A percentile compares a stretch with the other conserved stretches of the same genome.
Conservation (phyloP, 2,888 invertebrate genomes). For the Dermolepida albohirtum region DNA sequence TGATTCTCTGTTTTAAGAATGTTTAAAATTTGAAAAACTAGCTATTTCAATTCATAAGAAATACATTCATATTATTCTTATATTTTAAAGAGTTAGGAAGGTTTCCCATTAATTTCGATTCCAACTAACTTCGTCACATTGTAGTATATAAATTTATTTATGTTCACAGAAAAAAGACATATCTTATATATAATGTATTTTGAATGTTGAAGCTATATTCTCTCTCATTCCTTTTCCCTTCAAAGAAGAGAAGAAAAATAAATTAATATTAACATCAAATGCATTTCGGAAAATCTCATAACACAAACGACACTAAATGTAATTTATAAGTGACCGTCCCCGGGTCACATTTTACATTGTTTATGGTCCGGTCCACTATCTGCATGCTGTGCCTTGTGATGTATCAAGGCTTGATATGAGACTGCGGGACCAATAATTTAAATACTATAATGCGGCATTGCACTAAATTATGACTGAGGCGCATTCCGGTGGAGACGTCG, state of each 20-base stretch:
- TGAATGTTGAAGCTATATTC: not conserved
- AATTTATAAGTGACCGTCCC: constrained; percentile 48
- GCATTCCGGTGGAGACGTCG: constrained; percentile 42
- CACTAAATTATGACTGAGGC: constrained; percentile 50
- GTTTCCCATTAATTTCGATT: constrained; percentile 5
- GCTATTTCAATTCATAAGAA: too few relatives aligned
- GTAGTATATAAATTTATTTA: constrained; percentile 25
- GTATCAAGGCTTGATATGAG: constrained; percentile 53
- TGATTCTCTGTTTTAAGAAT: too few relatives aligned
- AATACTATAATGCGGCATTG: constrained; percentile 52
- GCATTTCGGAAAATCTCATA: constrained; percentile 44
- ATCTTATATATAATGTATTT: constrained; percentile 9
- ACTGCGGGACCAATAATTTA: constrained; percentile 53
- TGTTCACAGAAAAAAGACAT: constrained; percentile 10
- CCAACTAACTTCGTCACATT: constrained; percentile 24
- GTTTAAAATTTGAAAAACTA: too few relatives aligned
- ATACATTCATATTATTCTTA: too few relatives aligned
- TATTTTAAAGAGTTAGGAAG: not conserved
- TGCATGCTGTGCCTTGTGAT: constrained; percentile 50
- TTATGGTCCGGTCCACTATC: constrained; percentile 48
- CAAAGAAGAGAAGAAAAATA: constrained; percentile 28
- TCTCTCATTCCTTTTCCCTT: not conserved
- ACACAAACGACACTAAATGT: constrained; percentile 49
- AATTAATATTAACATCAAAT: constrained; percentile 44
- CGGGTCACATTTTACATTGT: constrained; percentile 51